Evolutionary conservation across 2,113 vertebrate species (phyloP), one percentile per base, ranked within the genome.

Genomic region (Scopus umbretta): DNA sequence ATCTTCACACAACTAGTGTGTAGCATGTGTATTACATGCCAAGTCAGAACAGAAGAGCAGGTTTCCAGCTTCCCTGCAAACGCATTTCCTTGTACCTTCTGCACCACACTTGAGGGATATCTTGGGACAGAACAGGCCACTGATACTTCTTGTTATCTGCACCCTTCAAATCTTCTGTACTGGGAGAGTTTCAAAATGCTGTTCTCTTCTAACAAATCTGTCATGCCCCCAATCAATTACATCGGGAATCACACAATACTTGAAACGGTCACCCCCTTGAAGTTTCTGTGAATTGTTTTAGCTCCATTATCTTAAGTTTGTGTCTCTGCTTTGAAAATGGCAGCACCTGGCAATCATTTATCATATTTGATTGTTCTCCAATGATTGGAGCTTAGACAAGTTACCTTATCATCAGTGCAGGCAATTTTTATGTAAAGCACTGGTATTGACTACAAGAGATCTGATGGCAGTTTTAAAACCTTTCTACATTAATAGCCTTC

Each of bases 341-440:
- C 87, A 95, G 96, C 94, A 95, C 79, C 83, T 98, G 90, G 92
- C 94, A 97, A 96, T 97, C 96, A 94, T 91, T 90, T 94, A 98
- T 97, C 96, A 96, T 96, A 97, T 96, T 92, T 96, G 94, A 97
- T 97, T 97, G 97, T 98, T 97, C 91, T 95, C 79, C 96, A 94
- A 92, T 96, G 96, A 97, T 97, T 88, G 32, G 43, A 94, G 94
- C 96, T 96, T 90, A 94, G 72, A 95, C 97, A 97, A 95, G 91
- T 95, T 94, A 96, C 74, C 78, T 96, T 97, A 95, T 91, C 87
- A 92, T 96, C 95, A 85, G 94, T 42, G 91, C 94, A 97, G 94
- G 89, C 88, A 96, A 97, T 97, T 98, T 98, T 98, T 97, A 98
- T 97, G 97, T 94, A 98, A 98, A 98, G 97, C 90, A 91, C 86